Conservation (phyloP, 2,888 invertebrate species). For the Tineola bisselliella region DNA sequence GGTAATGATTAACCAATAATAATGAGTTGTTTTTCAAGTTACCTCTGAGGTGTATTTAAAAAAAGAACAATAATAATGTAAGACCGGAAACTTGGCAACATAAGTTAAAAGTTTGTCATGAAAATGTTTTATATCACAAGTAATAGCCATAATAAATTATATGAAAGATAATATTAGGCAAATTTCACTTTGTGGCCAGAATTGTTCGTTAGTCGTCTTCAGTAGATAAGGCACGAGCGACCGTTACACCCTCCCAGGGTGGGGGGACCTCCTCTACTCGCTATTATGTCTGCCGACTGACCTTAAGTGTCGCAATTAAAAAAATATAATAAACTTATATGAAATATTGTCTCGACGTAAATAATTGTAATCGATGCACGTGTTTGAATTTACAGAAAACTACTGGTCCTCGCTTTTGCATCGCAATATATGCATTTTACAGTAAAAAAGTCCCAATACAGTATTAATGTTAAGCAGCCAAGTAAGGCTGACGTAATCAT, state of each 20-base stretch:
- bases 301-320: constrained; percentile 12
- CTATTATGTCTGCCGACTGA: constrained; percentile 16
- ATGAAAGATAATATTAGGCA: constrained; percentile 24
- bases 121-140: constrained; percentile 4
- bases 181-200: constrained; percentile 28
- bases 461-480: too few relatives aligned
- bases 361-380: too few relatives aligned
- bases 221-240: constrained; percentile 33
- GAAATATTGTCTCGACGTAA: too few relatives aligned
- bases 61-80: not conserved
- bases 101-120: not conserved
- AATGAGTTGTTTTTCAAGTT: too few relatives aligned
- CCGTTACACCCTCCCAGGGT: constrained; percentile 20
- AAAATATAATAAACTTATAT: not conserved
- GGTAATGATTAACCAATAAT: too few relatives aligned
- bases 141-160: constrained; percentile 25
- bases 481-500: too few relatives aligned
- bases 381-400: too few relatives aligned
- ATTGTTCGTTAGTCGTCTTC: constrained; percentile 17
- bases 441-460: too few relatives aligned
- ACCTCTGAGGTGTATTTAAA: too few relatives aligned
- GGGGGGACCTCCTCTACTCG: not conserved
- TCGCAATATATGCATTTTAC: too few relatives aligned
- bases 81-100: not conserved
- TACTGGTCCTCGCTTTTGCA: too few relatives aligned